A percentile compares a stretch with the other conserved stretches of the same genome.
phyloP scores from a whole-genome alignment of 2,888 invertebrate species.

The Cerastis leucographa region DNA sequence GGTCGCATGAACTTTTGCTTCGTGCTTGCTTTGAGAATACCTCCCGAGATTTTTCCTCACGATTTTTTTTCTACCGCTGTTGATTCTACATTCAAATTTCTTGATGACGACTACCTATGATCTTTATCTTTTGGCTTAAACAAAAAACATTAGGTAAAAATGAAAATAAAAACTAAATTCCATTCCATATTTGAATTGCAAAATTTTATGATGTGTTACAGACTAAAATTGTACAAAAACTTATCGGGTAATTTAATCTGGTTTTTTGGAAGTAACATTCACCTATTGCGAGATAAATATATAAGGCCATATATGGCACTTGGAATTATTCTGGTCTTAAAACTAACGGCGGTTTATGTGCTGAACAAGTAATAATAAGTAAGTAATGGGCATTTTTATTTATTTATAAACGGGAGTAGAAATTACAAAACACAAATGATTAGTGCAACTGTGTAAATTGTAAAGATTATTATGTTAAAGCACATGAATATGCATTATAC shows the following conservation, averaged over 20 bases:
- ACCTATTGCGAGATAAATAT: slow-evolving; percentile 27
- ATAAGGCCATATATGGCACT: slow-evolving; percentile 43
- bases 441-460: not conserved
- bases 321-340: slow-evolving; percentile 33
- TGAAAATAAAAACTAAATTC: not conserved
- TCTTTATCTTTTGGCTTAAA: not conserved
- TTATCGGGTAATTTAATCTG: slow-evolving; percentile 53
- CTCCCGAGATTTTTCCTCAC: not conserved
- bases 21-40: slow-evolving; percentile 35
- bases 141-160: slow-evolving; percentile 2
- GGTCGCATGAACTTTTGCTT: slow-evolving; percentile 47
- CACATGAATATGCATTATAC: not conserved
- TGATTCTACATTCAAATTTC: slow-evolving; percentile 15
- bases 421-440: not conserved
- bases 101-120: slow-evolving; percentile 4
- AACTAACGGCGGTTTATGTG: slow-evolving; percentile 26
- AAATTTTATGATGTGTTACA: slow-evolving; percentile 47
- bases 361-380: no score
- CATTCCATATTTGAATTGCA: slow-evolving; percentile 47
- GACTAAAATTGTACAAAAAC: slow-evolving; percentile 46
- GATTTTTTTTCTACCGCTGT: not conserved
- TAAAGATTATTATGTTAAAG: not conserved
- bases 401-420: not conserved
- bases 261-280: slow-evolving; percentile 38
- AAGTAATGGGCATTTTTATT: slow-evolving; percentile 1